Base-by-base conservation (phyloP, 2,888 invertebrate genomes). In the Drosophila birchii region DNA sequence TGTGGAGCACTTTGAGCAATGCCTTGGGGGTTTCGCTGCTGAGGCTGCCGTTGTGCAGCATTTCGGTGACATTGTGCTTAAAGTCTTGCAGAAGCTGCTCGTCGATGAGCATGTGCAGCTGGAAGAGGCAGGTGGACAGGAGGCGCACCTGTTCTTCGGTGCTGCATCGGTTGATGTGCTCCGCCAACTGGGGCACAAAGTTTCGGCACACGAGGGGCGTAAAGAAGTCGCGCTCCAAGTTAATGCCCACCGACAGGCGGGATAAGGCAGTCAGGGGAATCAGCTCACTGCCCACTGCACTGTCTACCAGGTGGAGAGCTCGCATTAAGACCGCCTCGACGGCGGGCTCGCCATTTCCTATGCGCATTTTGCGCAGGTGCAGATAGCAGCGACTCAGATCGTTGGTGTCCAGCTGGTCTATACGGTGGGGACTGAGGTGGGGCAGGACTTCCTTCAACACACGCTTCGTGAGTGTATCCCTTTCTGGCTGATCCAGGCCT, bases 331-430 rank as follows among this genome's bases (percentile, higher is more conserved):
- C 67, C n/a, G 85, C 71, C 62, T 93, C 91, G 75, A 93, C 79
- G 2, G 90, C 75, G 1, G 75, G 56, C 54, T 92, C 82, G 39
- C 90, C 82, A 41, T 92, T 80, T 11, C 88, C 75, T 8, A 94
- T 75, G 6, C 93, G 93, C 76, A 94, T 90, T 86, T 93, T 93
- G 47, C 91, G 92, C 53, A 94, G 87, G 77, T 94, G 93, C 20
- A 93, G 86, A 32, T 93, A 89, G 58, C 92, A 89, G 71, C 92
- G 93, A 73, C 93, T 93, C 39, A 93, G 78, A 38, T 92, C 92
- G 39, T 93, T 88, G 1, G 88, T 51, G 74, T 92, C 89, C 85
- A 94, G 92, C 5, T 86, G 39, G 8, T 78, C 29, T 32, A 92
- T 72, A 20, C 91, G 88, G 8, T 91, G 87, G 6, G 86, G 45